Evolutionary conservation across 2,797 vertebrate genomes (phyloP), one percentile per base, ranked within the genome.

Genomic region (Anguilla pacifica): DNA sequence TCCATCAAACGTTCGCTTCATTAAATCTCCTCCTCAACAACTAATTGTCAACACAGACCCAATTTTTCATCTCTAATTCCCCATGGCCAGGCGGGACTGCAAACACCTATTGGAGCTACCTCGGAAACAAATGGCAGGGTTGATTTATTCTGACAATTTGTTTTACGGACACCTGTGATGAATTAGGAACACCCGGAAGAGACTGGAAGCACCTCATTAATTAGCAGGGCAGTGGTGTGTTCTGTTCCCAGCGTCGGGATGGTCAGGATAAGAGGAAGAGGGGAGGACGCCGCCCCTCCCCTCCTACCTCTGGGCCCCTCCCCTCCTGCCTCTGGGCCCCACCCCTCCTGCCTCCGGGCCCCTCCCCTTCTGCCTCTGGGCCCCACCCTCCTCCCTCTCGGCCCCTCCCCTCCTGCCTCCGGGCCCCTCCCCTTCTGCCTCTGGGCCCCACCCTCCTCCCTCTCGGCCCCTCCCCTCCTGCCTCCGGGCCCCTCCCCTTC

Each of bases 101-200:
- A 74, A 77, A 39, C 79, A 83, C 55, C 74, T 59, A 51, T 83
- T 53, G 43, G 46, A 51, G 85, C 51, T 83, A 86, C 61, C 85
- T 86, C n/a, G 11, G 13, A 79, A 83, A 88, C 49, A 70, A 88
- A 49, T 70, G 79, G 61, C 61, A 57, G 88, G 74, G 70, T 72
- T 86, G 88, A 88, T 88, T 86, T 83, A 86, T 88, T 43, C 79
- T 53, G 64, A 88, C 85, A 86, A 88, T 88, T 88, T 83, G 13
- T 88, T 86, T 72, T 57, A 77, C 22, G 5, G 88, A 51, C 88
- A 83, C 79, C 87, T 86, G 59, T 83, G 77, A 88, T 86, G 77
- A 84, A 88, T 88, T 70, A 43, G 87, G 77, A 43, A 51, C 46
- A 67, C 70, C 64, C 39, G 67, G 77, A 86, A 53, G 83, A 88